Conservation (phyloP, 2,113 vertebrate species). For the Mormyrus lacerda region DNA sequence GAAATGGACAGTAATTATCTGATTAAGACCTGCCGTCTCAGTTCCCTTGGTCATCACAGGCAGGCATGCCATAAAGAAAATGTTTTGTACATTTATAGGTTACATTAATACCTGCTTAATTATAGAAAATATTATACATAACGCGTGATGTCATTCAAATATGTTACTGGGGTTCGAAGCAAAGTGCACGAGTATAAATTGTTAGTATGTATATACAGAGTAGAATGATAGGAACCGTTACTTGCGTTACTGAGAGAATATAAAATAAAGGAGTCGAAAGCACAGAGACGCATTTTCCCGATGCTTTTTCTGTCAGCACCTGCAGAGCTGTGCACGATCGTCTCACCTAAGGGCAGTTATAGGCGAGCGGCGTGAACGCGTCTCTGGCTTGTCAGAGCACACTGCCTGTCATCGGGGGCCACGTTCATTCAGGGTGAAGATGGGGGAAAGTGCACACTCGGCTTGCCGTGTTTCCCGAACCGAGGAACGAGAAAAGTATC, state of each 20-base stretch:
- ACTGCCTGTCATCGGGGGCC: background rate
- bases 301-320: background rate
- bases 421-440: constrained; percentile 3
- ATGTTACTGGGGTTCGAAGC: background rate
- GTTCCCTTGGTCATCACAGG: background rate
- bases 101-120: background rate
- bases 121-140: background rate
- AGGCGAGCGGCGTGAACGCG: background rate
- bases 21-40: background rate
- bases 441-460: constrained; percentile 14
- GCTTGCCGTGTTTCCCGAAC: background rate
- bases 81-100: background rate
- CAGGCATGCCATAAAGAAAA: background rate
- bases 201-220: background rate
- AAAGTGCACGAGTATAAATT: background rate
- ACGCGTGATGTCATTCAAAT: background rate
- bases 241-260: background rate
- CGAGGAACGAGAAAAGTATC: background rate
- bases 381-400: background rate
- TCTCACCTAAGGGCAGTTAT: background rate
- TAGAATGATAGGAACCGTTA: background rate
- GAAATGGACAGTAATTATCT: background rate
- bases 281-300: background rate
- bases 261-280: background rate
- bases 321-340: background rate